Conservation (phyloP, 2,113 vertebrate genomes). For the Passer montanus region DNA sequence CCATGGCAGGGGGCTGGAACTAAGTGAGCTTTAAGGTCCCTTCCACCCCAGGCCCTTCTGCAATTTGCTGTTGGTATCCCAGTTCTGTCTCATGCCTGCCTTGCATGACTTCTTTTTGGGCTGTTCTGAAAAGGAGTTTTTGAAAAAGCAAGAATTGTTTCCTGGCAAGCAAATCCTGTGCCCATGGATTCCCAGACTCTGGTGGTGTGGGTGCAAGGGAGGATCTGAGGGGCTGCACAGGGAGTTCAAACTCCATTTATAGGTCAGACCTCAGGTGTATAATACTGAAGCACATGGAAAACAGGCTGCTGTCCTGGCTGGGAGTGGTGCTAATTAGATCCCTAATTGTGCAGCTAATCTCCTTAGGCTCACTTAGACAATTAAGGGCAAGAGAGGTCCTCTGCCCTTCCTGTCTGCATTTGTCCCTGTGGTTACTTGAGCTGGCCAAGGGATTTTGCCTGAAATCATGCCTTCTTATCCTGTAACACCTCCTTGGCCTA, state of each 20-base stretch:
- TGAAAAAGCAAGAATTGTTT: not conserved
- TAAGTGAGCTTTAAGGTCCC: not conserved
- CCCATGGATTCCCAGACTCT: fast-evolving
- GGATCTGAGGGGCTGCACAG: not conserved
- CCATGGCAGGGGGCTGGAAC: not conserved
- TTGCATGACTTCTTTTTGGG: not conserved
- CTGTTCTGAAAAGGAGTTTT: not conserved
- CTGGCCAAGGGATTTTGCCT: not conserved
- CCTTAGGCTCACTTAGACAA: slow-evolving; percentile 31
- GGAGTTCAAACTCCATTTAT: not conserved
- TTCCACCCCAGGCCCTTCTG: not conserved
- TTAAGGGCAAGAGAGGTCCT: not conserved
- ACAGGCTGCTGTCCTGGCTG: not conserved
- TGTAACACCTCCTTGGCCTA: not conserved
- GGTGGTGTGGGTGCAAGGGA: not conserved
- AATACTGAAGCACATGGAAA: not conserved
- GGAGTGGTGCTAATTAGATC: not conserved
- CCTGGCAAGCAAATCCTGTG: not conserved
- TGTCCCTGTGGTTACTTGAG: not conserved
- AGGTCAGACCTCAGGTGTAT: not conserved
- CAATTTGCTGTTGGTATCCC: not conserved
- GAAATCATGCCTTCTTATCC: not conserved
- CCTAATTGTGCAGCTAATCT: slow-evolving; percentile 37
- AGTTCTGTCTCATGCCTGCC: not conserved
- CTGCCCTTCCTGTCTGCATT: not conserved